Evolutionary conservation across 23 tunicate species (phyloP).

Genomic region (Corella eumyota): DNA sequence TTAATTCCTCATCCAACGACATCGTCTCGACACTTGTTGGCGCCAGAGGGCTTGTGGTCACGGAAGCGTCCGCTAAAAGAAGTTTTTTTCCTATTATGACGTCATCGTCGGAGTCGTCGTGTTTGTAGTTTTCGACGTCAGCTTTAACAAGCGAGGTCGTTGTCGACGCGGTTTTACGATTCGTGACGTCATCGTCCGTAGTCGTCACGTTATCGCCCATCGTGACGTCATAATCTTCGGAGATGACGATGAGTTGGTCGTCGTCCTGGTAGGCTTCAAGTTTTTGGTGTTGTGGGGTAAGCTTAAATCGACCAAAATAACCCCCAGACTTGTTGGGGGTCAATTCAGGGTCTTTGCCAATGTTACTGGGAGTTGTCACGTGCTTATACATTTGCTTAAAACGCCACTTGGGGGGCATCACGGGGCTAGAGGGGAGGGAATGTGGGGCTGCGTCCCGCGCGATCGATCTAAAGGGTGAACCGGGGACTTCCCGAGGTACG

Average conservation of each 20-base stretch:
- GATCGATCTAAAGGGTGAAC: background rate
- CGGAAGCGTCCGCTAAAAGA: too few relatives aligned
- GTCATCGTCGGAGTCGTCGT: too few relatives aligned
- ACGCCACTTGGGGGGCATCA: conserved; percentile 84
- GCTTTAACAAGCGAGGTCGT: background rate
- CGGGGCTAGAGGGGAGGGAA: conserved; percentile 72
- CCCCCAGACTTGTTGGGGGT: background rate
- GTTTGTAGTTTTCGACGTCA: too few relatives aligned
- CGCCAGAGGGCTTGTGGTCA: too few relatives aligned
- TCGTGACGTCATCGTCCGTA: conserved; percentile 11
- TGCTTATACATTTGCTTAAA: conserved; percentile 34
- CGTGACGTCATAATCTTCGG: conserved; percentile 19
- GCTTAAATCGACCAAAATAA: background rate
- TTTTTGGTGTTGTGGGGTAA: background rate
- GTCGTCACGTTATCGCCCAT: background rate
- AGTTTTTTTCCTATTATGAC: too few relatives aligned
- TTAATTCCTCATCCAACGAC: too few relatives aligned
- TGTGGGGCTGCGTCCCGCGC: background rate
- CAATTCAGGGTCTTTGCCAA: background rate
- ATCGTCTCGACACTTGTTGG: too few relatives aligned
- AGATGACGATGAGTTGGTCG: conserved; percentile 51
- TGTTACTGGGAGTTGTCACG: background rate
- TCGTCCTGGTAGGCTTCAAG: conserved; percentile 45
- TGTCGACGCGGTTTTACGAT: background rate
- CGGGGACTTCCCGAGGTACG: background rate